phyloP scores from a whole-genome alignment of 2,888 invertebrate genomes.

The Drosophila siamana region DNA sequence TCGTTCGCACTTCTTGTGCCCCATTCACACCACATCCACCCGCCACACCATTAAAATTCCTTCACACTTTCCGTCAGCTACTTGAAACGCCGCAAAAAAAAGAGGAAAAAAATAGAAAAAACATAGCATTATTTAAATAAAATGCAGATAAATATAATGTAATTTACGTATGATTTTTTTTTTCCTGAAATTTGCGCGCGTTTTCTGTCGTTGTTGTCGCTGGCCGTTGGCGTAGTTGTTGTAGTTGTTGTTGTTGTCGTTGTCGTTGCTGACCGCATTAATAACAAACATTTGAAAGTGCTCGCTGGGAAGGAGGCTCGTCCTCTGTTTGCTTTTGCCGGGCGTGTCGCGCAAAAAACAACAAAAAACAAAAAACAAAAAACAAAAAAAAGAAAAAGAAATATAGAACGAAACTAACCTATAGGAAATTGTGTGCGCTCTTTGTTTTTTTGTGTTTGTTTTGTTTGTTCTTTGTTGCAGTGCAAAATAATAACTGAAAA shows the following conservation, averaged over 20 bases:
- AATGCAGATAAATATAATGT: neutral
- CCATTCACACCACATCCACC: neutral
- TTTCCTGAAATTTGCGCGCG: slow-evolving; percentile 16
- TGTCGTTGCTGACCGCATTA: slow-evolving; percentile 3
- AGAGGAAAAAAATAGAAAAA: no score
- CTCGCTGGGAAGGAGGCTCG: neutral
- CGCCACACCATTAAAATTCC: neutral
- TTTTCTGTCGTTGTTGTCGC: slow-evolving; percentile 2
- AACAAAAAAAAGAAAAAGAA: slow-evolving; percentile 6
- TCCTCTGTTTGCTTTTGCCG: slow-evolving; percentile 22
- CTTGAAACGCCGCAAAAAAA: neutral
- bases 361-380: neutral
- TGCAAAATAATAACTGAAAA: slow-evolving; percentile 27
- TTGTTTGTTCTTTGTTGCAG: slow-evolving; percentile 36
- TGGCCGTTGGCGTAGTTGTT: slow-evolving; percentile 21
- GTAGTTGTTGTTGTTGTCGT: neutral
- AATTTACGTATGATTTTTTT: neutral
- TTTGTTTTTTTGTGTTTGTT: slow-evolving; percentile 14
- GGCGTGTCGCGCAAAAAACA: slow-evolving; percentile 31
- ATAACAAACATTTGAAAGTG: slow-evolving; percentile 10
- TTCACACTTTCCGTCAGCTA: neutral
- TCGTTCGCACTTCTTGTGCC: neutral
- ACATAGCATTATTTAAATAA: neutral
- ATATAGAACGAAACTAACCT: neutral
- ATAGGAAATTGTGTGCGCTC: neutral